Evolutionary conservation across 1,140 invertebrate genomes (phyloP), one percentile per base, ranked within the genome.

Genomic region (Meloidogyne exigua): DNA sequence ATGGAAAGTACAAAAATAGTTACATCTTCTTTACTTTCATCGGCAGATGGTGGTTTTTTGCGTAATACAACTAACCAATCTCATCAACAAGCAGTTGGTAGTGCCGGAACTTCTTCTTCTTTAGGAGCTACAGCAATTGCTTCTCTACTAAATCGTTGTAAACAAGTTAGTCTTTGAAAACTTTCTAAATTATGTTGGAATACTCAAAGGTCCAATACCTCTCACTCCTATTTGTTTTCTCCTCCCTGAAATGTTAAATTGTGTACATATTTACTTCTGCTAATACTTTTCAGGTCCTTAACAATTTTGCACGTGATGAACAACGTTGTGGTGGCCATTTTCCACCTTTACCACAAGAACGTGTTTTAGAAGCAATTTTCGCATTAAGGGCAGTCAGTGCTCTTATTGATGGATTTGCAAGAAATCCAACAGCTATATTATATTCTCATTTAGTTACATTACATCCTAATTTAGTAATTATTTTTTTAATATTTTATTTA

Each of bases 351-450:
- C 82, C 83, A 57, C 82, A 85, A 21, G 84, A 83, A 57, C 79
- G 82, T 15, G 81, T 84, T n/a, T 80, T 83, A 39, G 82, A 84
- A 80, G 73, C 84, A 18, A 82, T 82, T 39, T 85, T 83, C 25
- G 82, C 84, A 3, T 72, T 85, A 1, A 68, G 79, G 18, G 82
- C 82, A 9, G 75, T 84, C 15, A 80, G 82, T 18, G 79, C 83
- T 12, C 75, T 84, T 18, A 84, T 84, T 63, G 84, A 83, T 68
- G 83, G 82, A 10, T 65, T 84, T n/a, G 49, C 83, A 28, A 80
- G 76, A 66, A 66, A 80, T 72, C 36, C 76, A 18, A 70, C 76
- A 70, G 64, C 80, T 10, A 76, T 81, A 18, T 74, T 84, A 15
- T 84, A 84, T 72, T 78, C 81, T 3, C 84, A 84, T 64, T 70